A percentile compares a stretch with the other conserved stretches of the same genome.
These are phyloP conservation scores for Dascyllus trimaculatus DNA, from an alignment of 2,113 vertebrate species.

Conservation along the genomic window DNA sequence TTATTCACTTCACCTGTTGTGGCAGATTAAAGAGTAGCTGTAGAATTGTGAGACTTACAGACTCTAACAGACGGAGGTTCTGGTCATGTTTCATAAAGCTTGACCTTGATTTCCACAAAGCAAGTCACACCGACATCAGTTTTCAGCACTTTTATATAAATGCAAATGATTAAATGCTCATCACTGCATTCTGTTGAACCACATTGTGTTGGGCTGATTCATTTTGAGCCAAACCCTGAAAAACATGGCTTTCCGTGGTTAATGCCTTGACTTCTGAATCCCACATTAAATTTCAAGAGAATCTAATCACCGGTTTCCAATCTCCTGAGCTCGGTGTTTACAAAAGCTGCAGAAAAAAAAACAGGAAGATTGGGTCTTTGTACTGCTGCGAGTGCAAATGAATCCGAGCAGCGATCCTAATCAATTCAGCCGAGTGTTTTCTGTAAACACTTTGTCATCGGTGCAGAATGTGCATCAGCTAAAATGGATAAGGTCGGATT, in stretches of 20 bases:
- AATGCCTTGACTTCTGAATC: constrained; percentile 26
- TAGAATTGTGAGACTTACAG: too few relatives aligned
- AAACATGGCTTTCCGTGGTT: background rate
- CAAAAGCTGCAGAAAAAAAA: background rate
- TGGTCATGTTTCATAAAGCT: too few relatives aligned
- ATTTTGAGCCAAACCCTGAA: background rate
- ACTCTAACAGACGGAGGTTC: too few relatives aligned
- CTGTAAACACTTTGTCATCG: background rate
- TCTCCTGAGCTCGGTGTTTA: constrained; percentile 4
- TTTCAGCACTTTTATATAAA: background rate
- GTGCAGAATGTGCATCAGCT: background rate
- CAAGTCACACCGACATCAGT: background rate
- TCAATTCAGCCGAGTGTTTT: constrained; percentile 12
- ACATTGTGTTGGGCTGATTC: background rate
- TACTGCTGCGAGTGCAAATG: constrained; percentile 14
- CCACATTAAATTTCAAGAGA: constrained; percentile 5
- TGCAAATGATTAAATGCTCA: background rate
- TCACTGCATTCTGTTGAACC: background rate
- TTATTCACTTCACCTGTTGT: too few relatives aligned
- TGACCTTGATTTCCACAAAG: too few relatives aligned
- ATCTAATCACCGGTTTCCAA: constrained; percentile 13
- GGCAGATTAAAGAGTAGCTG: too few relatives aligned
- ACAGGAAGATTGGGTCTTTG: constrained; percentile 1
- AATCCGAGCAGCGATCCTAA: constrained; percentile 10
- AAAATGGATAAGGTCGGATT: background rate